phyloP scores from a whole-genome alignment of 2,797 vertebrate genomes.

The Chelidonichthys spinosus region DNA sequence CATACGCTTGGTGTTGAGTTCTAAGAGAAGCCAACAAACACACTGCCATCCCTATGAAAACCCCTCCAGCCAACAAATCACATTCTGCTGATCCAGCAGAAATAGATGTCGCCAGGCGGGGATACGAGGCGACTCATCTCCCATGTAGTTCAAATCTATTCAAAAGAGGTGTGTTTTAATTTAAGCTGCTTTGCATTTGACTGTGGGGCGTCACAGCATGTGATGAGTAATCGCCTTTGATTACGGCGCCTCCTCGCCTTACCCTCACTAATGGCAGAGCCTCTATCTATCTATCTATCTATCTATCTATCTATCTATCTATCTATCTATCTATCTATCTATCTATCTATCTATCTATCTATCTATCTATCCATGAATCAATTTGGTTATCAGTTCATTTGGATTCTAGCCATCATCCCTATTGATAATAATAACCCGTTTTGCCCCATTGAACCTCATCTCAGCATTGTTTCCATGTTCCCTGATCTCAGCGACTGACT shows the following conservation, averaged over 20 bases:
- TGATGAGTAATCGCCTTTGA: conserved; percentile 73
- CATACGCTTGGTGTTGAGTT: conserved; percentile 1
- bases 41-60: conserved; percentile 59
- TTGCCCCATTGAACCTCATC: neutral
- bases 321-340: neutral
- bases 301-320: conserved; percentile 52
- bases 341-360: neutral
- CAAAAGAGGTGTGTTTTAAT: conserved; percentile 80
- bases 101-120: conserved; percentile 65
- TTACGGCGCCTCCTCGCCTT: conserved; percentile 62
- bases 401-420: neutral
- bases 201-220: conserved; percentile 79
- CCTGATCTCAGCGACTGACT: neutral
- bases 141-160: conserved; percentile 69
- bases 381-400: neutral
- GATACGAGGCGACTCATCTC: conserved; percentile 69
- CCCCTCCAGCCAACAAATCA: conserved; percentile 57
- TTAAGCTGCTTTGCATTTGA: conserved; percentile 81
- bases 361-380: conserved; percentile 8
- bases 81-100: conserved; percentile 70
- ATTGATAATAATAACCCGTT: neutral
- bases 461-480: neutral
- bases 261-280: conserved; percentile 50
- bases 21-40: conserved; percentile 46
- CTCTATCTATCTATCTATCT: conserved; percentile 45